Percentiles rank a stretch among this genome's conserved stretches.
phyloP scores from a whole-genome alignment of 92 coral and sea anemone species.

The Pocillopora grandis region DNA sequence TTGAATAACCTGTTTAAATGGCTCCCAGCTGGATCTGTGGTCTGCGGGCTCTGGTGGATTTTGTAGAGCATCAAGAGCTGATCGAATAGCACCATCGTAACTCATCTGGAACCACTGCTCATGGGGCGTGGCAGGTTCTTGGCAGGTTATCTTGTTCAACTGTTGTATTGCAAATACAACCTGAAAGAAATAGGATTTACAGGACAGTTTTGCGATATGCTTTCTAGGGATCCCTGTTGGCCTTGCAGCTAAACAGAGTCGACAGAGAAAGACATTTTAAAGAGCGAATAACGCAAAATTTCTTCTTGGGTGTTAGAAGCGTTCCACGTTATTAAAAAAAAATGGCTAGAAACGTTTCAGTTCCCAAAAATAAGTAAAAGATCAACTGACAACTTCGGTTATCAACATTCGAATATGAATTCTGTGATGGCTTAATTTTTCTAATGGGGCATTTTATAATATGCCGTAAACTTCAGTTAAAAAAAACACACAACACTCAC shows the following conservation, averaged over 20 bases:
- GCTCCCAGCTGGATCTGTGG: slow-evolving; percentile 95
- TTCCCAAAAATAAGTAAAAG: too few relatives aligned
- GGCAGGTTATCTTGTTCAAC: slow-evolving; percentile 83
- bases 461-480: neutral
- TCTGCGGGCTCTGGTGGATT: slow-evolving; percentile 88
- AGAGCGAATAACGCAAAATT: too few relatives aligned
- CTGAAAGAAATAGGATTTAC: slow-evolving; percentile 24
- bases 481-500: slow-evolving; percentile 56
- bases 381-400: too few relatives aligned
- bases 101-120: slow-evolving; percentile 96
- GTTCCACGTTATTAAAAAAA: too few relatives aligned
- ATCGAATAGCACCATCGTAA: slow-evolving; percentile 71
- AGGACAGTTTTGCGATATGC: neutral
- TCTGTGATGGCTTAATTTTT: too few relatives aligned
- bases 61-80: slow-evolving; percentile 77
- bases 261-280: too few relatives aligned
- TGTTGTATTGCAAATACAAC: slow-evolving; percentile 95
- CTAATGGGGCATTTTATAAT: too few relatives aligned
- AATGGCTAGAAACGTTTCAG: too few relatives aligned
- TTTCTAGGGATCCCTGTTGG: too few relatives aligned
- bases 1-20: slow-evolving; percentile 87
- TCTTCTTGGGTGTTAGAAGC: too few relatives aligned
- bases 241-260: too few relatives aligned
- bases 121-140: slow-evolving; percentile 90
- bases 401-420: too few relatives aligned